Evolutionary conservation across 2,113 vertebrate genomes (phyloP), one percentile per base, ranked within the genome.

Genomic region (Ammodytes marinus): DNA sequence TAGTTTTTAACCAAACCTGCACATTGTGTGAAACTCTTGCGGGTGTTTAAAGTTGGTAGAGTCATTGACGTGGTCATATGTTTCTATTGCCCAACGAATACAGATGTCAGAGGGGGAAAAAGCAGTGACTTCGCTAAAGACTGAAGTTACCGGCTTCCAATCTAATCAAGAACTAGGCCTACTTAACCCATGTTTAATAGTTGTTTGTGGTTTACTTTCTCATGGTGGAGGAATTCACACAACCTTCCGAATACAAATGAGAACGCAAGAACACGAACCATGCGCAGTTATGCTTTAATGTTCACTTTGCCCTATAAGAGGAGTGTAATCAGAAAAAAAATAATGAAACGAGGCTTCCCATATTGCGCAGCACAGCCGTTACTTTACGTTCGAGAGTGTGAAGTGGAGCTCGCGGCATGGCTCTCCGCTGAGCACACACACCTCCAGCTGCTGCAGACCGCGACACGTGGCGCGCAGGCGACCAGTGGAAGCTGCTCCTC

Each of bases 401-500:
- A 9, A 11, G 66, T 6, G 43, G 11, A 11, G 66, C 68, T 73
- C 10, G 8, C 63, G 27, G 83, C 79, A 9, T 19, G 79, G 55
- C 85, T 83, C 66, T 77, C 71, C 54, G 69, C 87, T 74, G 77
- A 19, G 80, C 82, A 43, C 83, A 57, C 91, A 86, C 92, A 90
- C 87, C 86, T 95, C 93, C 91, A 95, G 94, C 93, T 93, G 92
- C 88, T 87, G 90, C 86, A 13, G 88, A 92, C 92, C 90, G 88
- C 92, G 95, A 95, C 91, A 92, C 92, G 95, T 96, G 95, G 95
- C 93, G 89, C 90, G 93, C 94, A 90, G 90, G 83, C 93, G 93
- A 91, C 92, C 90, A 67, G 91, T 85, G 90, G 92, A 93, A 93
- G 91, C 91, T 93, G 82, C 92, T 92, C 86, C 91, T 91, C 86